Evolutionary conservation across 2,888 invertebrate genomes (phyloP).

Genomic region (Campoletis raptor): DNA sequence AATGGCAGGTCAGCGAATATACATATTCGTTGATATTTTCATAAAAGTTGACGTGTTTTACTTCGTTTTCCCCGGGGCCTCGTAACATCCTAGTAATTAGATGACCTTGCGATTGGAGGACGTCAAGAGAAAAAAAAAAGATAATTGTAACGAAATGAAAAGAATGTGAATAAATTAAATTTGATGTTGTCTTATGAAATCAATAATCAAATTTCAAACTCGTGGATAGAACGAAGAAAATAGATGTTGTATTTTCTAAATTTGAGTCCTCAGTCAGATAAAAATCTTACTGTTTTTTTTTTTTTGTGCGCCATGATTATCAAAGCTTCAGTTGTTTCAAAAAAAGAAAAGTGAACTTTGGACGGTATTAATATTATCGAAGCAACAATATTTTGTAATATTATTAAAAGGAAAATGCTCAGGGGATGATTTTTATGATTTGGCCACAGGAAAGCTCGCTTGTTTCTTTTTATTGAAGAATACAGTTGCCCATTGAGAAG

Average conservation of each 20-base stretch:
- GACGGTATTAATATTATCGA: neutral
- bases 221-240: too few species aligned
- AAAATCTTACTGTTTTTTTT: too few species aligned
- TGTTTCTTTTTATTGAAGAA: neutral
- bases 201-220: too few species aligned
- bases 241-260: neutral
- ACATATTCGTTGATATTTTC: conserved; percentile 1
- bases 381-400: neutral
- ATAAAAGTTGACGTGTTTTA: neutral
- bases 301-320: neutral
- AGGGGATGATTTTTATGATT: neutral
- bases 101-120: conserved; percentile 25
- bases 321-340: neutral
- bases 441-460: neutral
- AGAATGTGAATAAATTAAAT: too few species aligned
- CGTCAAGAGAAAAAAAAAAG: neutral
- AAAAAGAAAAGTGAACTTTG: neutral
- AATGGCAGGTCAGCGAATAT: neutral
- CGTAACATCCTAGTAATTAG: conserved; percentile 10
- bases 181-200: too few species aligned
- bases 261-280: too few species aligned
- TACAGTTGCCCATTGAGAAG: neutral
- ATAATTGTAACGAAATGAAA: neutral
- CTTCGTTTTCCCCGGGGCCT: neutral
- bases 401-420: neutral